Percentiles rank a stretch among this genome's conserved stretches.
Evolutionary conservation across 2,888 invertebrate genomes (phyloP).

Genomic region (Acrocyrtus sp.): DNA sequence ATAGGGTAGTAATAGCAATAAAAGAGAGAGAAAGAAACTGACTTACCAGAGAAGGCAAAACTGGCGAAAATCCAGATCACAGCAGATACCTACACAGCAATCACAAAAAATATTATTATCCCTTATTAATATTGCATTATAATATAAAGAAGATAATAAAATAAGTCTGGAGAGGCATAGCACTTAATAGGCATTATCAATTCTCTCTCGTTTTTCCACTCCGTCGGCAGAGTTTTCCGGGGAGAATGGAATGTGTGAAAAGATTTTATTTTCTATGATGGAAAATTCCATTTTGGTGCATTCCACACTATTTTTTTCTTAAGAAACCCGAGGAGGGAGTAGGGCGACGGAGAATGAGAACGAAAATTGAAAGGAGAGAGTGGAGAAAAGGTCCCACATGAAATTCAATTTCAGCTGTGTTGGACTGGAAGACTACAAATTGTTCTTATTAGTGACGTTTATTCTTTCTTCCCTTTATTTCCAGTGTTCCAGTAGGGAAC

Average conservation of each 20-base stretch:
- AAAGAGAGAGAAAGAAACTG: slow-evolving; percentile 26
- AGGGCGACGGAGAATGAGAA: too few species aligned
- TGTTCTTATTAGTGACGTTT: slow-evolving; percentile 51
- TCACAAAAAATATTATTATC: slow-evolving; percentile 29
- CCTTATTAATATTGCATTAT: neutral
- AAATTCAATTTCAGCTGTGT: slow-evolving; percentile 48
- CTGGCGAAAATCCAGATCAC: slow-evolving; percentile 62
- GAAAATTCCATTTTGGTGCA: neutral
- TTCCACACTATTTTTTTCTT: too few species aligned
- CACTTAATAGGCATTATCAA: too few species aligned
- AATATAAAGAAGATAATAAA: too few species aligned
- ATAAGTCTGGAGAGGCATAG: too few species aligned
- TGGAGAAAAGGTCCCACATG: slow-evolving; percentile 21
- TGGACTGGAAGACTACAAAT: slow-evolving; percentile 43
- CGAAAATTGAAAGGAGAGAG: slow-evolving; percentile 12
- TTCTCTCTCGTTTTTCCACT: too few species aligned
- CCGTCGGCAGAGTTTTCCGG: too few species aligned
- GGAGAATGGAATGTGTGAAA: slow-evolving; percentile 4
- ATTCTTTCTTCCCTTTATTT: slow-evolving; percentile 47
- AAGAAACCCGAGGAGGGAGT: too few species aligned
- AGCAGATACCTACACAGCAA: slow-evolving; percentile 35
- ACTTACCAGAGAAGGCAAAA: slow-evolving; percentile 60
- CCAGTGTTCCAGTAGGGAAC: too few species aligned
- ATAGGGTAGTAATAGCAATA: too few species aligned
- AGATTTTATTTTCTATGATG: neutral